Evolutionary conservation across 2,797 vertebrate species (phyloP).

Genomic region (Danio albolineatus): DNA sequence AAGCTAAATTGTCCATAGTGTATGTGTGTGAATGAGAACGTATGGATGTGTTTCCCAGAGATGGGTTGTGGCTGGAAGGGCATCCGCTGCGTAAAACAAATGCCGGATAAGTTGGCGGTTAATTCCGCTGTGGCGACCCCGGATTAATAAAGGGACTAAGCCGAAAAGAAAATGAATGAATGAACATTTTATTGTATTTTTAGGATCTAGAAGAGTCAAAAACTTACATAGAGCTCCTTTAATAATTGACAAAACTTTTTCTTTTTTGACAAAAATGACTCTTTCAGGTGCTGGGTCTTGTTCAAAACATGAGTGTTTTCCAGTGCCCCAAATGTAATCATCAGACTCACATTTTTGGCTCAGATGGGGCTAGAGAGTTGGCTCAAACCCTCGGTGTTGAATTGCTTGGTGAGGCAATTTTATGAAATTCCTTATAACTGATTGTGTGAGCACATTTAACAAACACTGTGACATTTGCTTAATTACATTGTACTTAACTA

Average conservation of each 20-base stretch:
- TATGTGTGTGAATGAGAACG: too few species aligned
- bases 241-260: neutral
- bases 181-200: too few species aligned
- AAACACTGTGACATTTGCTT: neutral
- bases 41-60: too few species aligned
- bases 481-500: neutral
- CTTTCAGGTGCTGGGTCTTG: constrained; percentile 90
- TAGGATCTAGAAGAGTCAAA: too few species aligned
- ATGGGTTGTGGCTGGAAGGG: too few species aligned
- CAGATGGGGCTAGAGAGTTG: constrained; percentile 86
- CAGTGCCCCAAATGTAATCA: constrained; percentile 93
- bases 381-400: constrained; percentile 84
- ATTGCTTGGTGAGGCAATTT: constrained; percentile 82
- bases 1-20: too few species aligned
- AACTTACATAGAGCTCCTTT: too few species aligned
- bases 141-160: too few species aligned
- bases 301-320: constrained; percentile 99
- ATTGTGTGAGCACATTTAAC: neutral
- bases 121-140: too few species aligned
- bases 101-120: too few species aligned
- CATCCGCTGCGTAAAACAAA: too few species aligned
- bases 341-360: constrained; percentile 93
- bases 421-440: neutral
- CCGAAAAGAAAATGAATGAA: too few species aligned
- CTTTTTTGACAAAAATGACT: neutral